These are phyloP conservation scores for Blera fallax DNA, from an alignment of 2,888 invertebrate genomes.

Conservation along the genomic window DNA sequence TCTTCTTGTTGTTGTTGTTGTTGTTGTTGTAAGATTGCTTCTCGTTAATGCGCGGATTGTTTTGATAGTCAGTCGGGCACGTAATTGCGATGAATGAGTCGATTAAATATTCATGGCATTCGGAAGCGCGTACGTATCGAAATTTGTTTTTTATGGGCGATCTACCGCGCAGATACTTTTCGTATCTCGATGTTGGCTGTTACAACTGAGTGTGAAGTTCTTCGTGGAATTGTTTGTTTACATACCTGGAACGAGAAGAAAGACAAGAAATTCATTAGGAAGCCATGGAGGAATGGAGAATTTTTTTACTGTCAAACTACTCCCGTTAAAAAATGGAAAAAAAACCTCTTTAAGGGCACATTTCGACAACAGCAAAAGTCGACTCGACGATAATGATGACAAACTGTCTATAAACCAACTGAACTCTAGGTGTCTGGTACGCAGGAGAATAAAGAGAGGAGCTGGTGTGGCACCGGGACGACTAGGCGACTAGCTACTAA, in stretches of 20 bases:
- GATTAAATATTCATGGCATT: constrained; percentile 2
- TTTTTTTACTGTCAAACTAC: too few relatives aligned
- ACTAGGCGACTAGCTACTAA: too few relatives aligned
- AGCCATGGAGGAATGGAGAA: background rate
- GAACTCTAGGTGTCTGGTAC: too few relatives aligned
- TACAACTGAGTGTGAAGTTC: background rate
- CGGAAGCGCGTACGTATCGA: background rate
- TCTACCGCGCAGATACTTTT: background rate
- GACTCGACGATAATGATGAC: too few relatives aligned
- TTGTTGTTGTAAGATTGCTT: background rate
- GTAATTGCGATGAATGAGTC: background rate
- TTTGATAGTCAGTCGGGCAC: constrained; percentile 9
- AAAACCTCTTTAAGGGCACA: too few relatives aligned
- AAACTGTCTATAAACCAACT: too few relatives aligned
- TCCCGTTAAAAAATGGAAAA: too few relatives aligned
- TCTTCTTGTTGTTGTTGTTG: background rate
- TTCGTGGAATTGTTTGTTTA: constrained; percentile 5
- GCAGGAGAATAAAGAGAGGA: too few relatives aligned
- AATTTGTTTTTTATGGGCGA: background rate
- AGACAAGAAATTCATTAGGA: background rate
- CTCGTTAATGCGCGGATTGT: constrained; percentile 2
- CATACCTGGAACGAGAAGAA: constrained; percentile 37
- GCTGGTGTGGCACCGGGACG: too few relatives aligned
- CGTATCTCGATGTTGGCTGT: background rate
- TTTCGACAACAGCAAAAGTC: too few relatives aligned